A percentile compares a stretch with the other conserved stretches of the same genome.
Conservation (phyloP, 2,113 vertebrate species). For the Catharus minimus region DNA sequence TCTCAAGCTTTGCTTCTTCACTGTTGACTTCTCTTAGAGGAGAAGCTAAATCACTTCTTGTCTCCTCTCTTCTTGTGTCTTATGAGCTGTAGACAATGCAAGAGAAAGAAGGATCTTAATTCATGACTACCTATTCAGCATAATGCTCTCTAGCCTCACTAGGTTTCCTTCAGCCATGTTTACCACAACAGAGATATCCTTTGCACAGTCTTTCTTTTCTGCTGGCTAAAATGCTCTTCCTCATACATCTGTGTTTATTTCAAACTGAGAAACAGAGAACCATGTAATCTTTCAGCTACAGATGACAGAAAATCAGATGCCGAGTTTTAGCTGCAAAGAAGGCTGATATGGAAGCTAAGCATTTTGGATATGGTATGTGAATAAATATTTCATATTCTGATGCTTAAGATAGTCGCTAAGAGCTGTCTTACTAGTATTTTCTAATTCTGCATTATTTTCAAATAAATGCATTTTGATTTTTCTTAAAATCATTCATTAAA, state of each 20-base stretch:
- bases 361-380: background rate
- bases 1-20: background rate
- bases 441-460: background rate
- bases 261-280: background rate
- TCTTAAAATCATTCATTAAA: background rate
- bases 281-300: background rate
- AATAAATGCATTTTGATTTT: background rate
- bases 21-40: background rate
- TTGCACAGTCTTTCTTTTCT: background rate
- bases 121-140: background rate
- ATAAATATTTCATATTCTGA: background rate
- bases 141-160: background rate
- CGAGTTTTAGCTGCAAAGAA: background rate
- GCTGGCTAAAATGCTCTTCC: background rate
- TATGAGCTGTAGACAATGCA: background rate
- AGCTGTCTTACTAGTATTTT: background rate
- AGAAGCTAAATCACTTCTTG: background rate
- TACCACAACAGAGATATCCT: background rate
- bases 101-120: background rate
- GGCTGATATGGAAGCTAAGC: background rate
- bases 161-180: background rate
- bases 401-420: background rate
- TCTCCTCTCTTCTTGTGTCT: background rate
- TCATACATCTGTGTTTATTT: background rate
- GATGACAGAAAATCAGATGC: background rate